phyloP scores from a whole-genome alignment of 2,113 vertebrate species.

The Ariopsis seemanni region DNA sequence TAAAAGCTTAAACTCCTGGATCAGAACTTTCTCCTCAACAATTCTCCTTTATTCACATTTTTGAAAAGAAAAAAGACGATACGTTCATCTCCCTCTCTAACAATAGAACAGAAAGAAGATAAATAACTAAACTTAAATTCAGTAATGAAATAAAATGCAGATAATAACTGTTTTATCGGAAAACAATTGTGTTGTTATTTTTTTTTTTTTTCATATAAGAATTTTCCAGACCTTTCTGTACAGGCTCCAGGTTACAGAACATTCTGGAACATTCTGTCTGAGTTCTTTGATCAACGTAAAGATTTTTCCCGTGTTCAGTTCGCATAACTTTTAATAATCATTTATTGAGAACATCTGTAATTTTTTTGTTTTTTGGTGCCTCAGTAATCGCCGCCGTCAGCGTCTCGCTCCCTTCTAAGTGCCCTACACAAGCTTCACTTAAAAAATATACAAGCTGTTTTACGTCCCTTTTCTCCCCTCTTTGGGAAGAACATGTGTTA shows the following conservation, averaged over 20 bases:
- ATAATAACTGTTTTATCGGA: background rate
- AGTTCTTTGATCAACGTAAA: background rate
- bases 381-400: background rate
- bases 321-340: background rate
- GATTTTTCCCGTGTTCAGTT: background rate
- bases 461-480: background rate
- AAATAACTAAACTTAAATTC: background rate
- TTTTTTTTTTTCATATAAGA: background rate
- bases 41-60: background rate
- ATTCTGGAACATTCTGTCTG: background rate
- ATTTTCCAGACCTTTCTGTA: background rate
- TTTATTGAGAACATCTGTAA: background rate
- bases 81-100: no score
- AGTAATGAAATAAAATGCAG: background rate
- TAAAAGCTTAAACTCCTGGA: background rate
- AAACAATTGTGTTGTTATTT: no score
- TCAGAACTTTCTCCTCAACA: background rate
- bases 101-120: background rate
- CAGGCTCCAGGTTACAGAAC: no score
- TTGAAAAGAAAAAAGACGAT: background rate
- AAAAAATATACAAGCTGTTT: background rate
- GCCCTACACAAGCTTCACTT: background rate
- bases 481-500: slow-evolving; percentile 23
- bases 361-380: background rate
- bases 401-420: background rate